Conservation (phyloP, 2,888 invertebrate genomes). For the Tiliacea citrago region DNA sequence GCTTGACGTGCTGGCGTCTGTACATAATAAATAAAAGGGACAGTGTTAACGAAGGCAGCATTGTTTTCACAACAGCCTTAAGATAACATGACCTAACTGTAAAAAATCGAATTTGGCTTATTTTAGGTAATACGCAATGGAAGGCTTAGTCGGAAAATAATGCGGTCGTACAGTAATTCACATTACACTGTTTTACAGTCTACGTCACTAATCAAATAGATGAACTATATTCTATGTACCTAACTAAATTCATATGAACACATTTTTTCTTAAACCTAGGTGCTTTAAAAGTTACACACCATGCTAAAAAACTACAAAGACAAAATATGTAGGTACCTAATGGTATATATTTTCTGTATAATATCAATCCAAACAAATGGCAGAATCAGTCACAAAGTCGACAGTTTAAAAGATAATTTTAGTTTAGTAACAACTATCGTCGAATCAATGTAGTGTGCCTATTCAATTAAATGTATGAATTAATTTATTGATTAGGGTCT, state of each 20-base stretch:
- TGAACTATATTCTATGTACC: conserved; percentile 84
- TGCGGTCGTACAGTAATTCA: conserved; percentile 70
- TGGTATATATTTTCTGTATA: conserved; percentile 67
- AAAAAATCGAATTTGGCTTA: conserved; percentile 64
- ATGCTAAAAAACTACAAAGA: conserved; percentile 78
- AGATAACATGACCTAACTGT: conserved; percentile 40
- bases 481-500: background rate
- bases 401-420: conserved; percentile 41
- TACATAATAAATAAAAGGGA: conserved; percentile 42
- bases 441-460: background rate
- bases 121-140: conserved; percentile 65
- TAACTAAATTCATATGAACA: conserved; percentile 90
- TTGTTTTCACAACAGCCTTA: conserved; percentile 60
- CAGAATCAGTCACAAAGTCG: conserved; percentile 65
- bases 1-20: too few species aligned
- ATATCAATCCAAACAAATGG: conserved; percentile 66
- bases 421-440: conserved; percentile 4
- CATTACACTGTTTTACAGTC: conserved; percentile 88
- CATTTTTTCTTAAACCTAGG: conserved; percentile 88
- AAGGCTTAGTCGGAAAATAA: conserved; percentile 65
- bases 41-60: conserved; percentile 51
- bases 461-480: background rate
- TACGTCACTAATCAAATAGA: conserved; percentile 81
- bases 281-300: conserved; percentile 84
- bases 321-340: conserved; percentile 70